phyloP scores from a whole-genome alignment of 2,113 vertebrate species.

The Oxyruncus cristatus region DNA sequence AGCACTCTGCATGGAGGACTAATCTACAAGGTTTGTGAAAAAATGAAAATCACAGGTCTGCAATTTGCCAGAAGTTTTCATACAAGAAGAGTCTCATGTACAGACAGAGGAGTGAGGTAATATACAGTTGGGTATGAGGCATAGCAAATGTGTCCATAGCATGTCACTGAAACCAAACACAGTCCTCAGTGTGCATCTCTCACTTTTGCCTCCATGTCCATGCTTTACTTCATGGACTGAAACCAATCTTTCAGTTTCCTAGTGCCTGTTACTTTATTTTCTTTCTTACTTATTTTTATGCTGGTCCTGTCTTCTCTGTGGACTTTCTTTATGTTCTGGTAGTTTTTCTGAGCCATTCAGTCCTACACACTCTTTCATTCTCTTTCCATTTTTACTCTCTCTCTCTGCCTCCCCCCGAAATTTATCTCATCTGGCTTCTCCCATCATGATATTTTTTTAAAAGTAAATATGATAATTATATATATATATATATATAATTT shows the following conservation, averaged over 20 bases:
- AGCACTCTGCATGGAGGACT: not conserved
- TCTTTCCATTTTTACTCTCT: not conserved
- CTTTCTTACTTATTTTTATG: not conserved
- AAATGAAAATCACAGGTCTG: not conserved
- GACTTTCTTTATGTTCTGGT: not conserved
- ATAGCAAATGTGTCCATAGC: not conserved
- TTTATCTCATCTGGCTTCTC: not conserved
- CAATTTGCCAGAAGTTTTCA: not conserved
- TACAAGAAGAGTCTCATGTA: not conserved
- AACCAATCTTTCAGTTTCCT: not conserved
- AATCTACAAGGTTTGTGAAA: not conserved
- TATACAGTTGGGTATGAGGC: not conserved
- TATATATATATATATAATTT: not conserved
- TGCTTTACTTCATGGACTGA: not conserved
- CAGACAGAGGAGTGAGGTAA: not conserved
- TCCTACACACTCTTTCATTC: not conserved
- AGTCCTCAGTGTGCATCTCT: not conserved
- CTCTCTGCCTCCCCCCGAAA: rapidly evolving
- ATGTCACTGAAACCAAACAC: not conserved
- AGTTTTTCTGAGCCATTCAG: not conserved
- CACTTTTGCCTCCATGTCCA: not conserved
- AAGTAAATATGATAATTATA: not conserved
- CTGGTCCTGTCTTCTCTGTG: not conserved
- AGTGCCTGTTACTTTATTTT: not conserved
- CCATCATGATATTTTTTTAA: not conserved